Conservation (phyloP, 2,888 invertebrate genomes). For the Calephelis perditalis region DNA sequence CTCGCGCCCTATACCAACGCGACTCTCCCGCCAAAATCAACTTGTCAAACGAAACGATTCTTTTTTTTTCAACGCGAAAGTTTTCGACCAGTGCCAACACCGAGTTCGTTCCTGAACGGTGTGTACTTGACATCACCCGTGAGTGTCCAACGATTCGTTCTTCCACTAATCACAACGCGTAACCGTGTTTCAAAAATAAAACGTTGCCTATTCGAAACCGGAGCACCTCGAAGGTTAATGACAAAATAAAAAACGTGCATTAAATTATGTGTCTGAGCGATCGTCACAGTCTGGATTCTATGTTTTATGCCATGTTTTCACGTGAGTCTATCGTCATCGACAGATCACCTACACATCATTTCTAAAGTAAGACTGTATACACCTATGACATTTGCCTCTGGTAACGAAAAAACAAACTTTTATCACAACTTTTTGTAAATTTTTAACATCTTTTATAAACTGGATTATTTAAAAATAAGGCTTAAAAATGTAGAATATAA, state of each 20-base stretch:
- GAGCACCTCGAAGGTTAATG: slow-evolving; percentile 75
- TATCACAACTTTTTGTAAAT: too few species aligned
- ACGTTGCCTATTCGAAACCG: slow-evolving; percentile 71
- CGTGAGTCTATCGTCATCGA: slow-evolving; percentile 42
- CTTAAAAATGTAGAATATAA: too few species aligned
- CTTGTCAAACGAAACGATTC: slow-evolving; percentile 38
- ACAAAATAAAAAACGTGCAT: slow-evolving; percentile 72
- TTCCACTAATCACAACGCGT: slow-evolving; percentile 51
- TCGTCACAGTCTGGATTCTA: slow-evolving; percentile 47
- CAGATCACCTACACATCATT: slow-evolving; percentile 12
- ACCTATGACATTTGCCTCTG: neutral
- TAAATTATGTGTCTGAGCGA: slow-evolving; percentile 57
- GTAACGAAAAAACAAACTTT: too few species aligned
- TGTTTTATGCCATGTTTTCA: slow-evolving; percentile 39
- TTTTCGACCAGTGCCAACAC: slow-evolving; percentile 22
- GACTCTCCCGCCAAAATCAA: slow-evolving; percentile 45
- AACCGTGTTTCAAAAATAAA: slow-evolving; percentile 74
- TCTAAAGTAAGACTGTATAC: neutral
- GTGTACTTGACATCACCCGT: slow-evolving; percentile 35
- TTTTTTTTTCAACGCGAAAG: slow-evolving; percentile 27
- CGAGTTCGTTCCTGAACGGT: slow-evolving; percentile 23
- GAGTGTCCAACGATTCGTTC: slow-evolving; percentile 41
- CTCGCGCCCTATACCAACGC: slow-evolving; percentile 47
- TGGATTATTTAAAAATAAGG: too few species aligned
- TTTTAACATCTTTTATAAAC: too few species aligned